Evolutionary conservation across 2,113 vertebrate species (phyloP), one percentile per base, ranked within the genome.

Genomic region (Coregonus clupeaformis): DNA sequence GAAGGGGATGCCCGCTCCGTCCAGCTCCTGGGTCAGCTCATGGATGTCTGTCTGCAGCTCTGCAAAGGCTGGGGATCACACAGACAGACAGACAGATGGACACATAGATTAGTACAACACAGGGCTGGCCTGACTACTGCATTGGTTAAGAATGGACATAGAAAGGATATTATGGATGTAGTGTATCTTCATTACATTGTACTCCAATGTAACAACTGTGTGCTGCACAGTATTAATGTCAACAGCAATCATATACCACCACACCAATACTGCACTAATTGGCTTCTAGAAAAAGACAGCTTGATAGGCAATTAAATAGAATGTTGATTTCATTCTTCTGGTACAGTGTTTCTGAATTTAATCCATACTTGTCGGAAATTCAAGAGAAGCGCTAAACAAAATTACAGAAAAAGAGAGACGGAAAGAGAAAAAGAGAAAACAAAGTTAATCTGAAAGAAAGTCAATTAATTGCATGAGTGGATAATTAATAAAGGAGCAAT

Each of bases 11-110:
- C 97, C 97, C 0, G 97, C 96, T 1, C 97, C 97, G 0, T 98
- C 97, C 82, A 99, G 87, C 89, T 99, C 97, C 0, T 96, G 97
- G 79, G 97, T 99, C 85, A 98, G 90, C 82, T 99, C 97, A 0
- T 98, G 96, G 87, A 99, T 99, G 85, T 99, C 97, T 0, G 97
- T 99, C 93, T 99, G 97, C 59, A 99, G 94, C 85, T 99, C 97
- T 0, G 97, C 97, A 7, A 99, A 99, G 30, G 97, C 97, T 99
- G 45, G 1, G 18, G 2, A n/a, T 18, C 32, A 16, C 27, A 36
- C 9, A 55, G 71, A 47, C 27, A 27, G 27, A 27, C 27, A 27
- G 27, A 27, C 27, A 27, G 27, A 27, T 9, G 20, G 63, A 77
- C 49, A 16, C 49, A 52, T 4, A 0, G 14, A 18, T 52, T 16